Evolutionary conservation across 1,140 invertebrate species (phyloP), one percentile per base, ranked within the genome.

Genomic region (Caenorhabditis brenneri): DNA sequence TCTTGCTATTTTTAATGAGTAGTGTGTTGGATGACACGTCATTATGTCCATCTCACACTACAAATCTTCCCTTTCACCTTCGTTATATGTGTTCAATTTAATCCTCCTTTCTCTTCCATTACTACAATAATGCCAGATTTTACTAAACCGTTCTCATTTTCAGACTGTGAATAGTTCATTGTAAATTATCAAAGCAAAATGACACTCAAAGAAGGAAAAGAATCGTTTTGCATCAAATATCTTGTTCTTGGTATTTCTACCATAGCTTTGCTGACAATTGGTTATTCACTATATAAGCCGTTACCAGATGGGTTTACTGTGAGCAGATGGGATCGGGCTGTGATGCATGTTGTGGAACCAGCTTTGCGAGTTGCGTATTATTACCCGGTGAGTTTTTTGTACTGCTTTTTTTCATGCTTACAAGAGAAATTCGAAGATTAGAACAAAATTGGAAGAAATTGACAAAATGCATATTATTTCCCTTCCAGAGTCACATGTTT

Each of bases 261-360:
- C 10, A 10, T 74, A 12, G 16, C 65, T 10, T 10, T 74, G 12
- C n/a, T 42, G 7, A 46, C 36, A n/a, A 74, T 29, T 12, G 29
- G 27, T 3, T 74, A 74, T n/a, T 42, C 65, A 24, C 29, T 84
- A 12, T 85, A 85, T 22, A 48, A 55, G 22, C 84, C 84, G 9
- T 69, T 85, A 19, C 84, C 84, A 1, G 49, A 69, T n/a, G 60
- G 80, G n/a, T 81, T 85, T 19, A 49, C 36, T 22, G 22, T 60
- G 1, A 39, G 39, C 22, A 29, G 19, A 9, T 60, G 42, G 42
- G 84, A 85, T 53, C 27, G 80, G 19, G 48, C 55, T 19, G 53
- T 81, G 0, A 81, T 85, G 79, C 84, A 85, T 53, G 36, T 85
- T 46, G 48, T 85, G 6, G 84, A 85, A 48, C 51, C 84, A 82